Base-by-base conservation (phyloP, 2,113 vertebrate genomes). In the Boulengeromyrus knoepffleri region DNA sequence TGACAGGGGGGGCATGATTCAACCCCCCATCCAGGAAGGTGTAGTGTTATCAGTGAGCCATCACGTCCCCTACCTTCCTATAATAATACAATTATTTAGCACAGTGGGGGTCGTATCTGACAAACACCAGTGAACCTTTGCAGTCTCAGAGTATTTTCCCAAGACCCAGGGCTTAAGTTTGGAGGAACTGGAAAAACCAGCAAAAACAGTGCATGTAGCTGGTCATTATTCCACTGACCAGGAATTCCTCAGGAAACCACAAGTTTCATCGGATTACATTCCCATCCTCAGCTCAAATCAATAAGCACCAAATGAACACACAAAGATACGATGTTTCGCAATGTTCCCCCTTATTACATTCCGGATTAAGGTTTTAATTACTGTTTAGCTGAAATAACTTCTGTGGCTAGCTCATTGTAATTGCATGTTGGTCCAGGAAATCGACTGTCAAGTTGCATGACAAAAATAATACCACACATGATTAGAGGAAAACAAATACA, bases 381-480 rank as follows among this genome's bases (percentile, higher is more conserved):
- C 36, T 80, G 36, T 80, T 42, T 80, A 80, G 31, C 74, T 80
- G 36, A 80, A 80, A 80, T 80, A 80, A 80, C 74, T 80, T 42
- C 74, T 8, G 13, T 17, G 74, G 12, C 70, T 74, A 17, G 70
- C 6, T 80, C 31, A 42, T 80, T 42, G 74, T 80, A 80, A 80
- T 80, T 80, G 74, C 36, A 80, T 80, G 74, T 80, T 80, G 36
- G 74, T 80, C 74, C 31, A 80, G 74, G 36, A 80, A 80, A 80
- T 42, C 12, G 31, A 70, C 36, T 70, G 62, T 31, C 62, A 70
- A 80, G 15, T 39, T 80, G 36, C 74, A 42, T 36, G 74, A 80
- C 74, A 80, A 42, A 80, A 80, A 80, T 42, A 80, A 80, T 80
- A 80, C 31, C 15, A 42, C 15, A 42, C 36, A 70, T 70, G 74